Conservation (phyloP, 2,888 invertebrate genomes). For the Drosophila mercatorum region DNA sequence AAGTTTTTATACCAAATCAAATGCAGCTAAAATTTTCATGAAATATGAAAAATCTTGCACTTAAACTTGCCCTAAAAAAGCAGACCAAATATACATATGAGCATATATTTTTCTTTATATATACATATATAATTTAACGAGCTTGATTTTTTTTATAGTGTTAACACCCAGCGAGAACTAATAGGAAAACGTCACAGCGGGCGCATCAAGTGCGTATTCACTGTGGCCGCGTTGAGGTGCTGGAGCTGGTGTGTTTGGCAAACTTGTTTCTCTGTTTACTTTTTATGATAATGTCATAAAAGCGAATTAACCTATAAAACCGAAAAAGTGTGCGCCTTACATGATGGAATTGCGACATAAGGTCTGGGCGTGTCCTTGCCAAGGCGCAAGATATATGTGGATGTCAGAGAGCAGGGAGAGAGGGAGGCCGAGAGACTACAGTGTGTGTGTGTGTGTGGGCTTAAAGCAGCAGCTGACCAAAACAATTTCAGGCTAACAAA, state of each 20-base stretch:
- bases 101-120: neutral
- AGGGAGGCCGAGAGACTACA: neutral
- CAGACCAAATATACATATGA: conserved; percentile 30
- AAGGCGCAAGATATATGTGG: conserved; percentile 48
- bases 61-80: conserved; percentile 24
- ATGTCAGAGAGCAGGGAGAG: conserved; percentile 20
- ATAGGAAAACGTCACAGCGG: conserved; percentile 31
- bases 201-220: conserved; percentile 16
- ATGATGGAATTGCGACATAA: conserved; percentile 78
- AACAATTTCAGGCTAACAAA: conserved; percentile 57
- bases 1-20: conserved; percentile 16
- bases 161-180: conserved; percentile 40
- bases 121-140: conserved; percentile 54
- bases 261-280: conserved; percentile 49
- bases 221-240: conserved; percentile 27
- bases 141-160: conserved; percentile 64
- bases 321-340: conserved; percentile 76
- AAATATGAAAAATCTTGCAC: conserved; percentile 34
- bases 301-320: conserved; percentile 83
- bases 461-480: conserved; percentile 70
- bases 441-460: conserved; percentile 23
- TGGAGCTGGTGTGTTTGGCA: conserved; percentile 46
- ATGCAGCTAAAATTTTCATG: conserved; percentile 14
- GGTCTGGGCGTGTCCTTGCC: conserved; percentile 75
- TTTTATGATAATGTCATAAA: conserved; percentile 83